Evolutionary conservation across 1,140 invertebrate species (phyloP), one percentile per base, ranked within the genome.

Genomic region (Pemphigus obesinymphae): DNA sequence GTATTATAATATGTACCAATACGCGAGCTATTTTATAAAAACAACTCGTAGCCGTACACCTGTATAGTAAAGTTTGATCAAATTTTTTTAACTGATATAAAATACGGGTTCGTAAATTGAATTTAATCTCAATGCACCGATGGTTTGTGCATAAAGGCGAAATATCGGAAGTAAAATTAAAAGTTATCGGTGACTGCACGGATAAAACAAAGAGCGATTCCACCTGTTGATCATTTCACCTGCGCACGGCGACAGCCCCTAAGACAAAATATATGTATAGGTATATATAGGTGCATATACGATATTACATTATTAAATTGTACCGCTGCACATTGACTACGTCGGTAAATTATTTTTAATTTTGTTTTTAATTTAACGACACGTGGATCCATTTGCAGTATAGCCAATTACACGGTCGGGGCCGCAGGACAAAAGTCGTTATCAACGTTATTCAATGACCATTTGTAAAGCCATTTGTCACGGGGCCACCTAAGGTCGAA

Each of bases 181-280:
- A 50, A 20, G 17, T 34, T 48, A 50, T 73, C 45, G 29, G 20
- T 48, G 3, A 2, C 0, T n/a, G 3, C 17, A 17, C 23, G 43
- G 45, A 50, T 37, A 58, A 58, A 58, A 78, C 73, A 78, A 78
- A 55, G 53, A 29, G 50, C 29, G 17, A 78, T 58, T 78, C 17
- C 73, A 78, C 73, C 73, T 78, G 73, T n/a, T 58, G 50, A 78
- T 78, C 31, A 15, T 78, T 55, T 37, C 73, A 78, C 73, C 73
- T 78, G 73, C 73, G 53, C 50, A 40, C 4, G 70, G 26, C 3
- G 26, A 40, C 73, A 40, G 73, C 50, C 73, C 34, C 7, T 34
- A 34, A 34, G 17, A 37, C 31, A 53, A 34, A 53, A 2, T 61
- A 61, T 58, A 63, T 20, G 0, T 7, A 0, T n/a, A 17, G 11